Base-by-base conservation (phyloP, 2,797 vertebrate species). In the Cuculus canorus region DNA sequence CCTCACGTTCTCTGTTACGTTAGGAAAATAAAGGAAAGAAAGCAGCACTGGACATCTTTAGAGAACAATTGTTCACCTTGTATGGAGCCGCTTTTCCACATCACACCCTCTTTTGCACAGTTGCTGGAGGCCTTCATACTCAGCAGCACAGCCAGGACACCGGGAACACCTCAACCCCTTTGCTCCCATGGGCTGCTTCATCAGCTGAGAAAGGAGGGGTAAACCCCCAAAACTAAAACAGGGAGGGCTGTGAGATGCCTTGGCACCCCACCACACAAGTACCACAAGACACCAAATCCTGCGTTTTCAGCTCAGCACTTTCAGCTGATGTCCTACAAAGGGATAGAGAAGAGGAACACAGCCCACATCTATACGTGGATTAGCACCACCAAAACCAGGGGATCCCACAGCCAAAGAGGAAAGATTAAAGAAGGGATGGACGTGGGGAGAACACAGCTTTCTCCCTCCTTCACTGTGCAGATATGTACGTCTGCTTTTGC, bases 1-100 rank as follows among this genome's bases (percentile, higher is more conserved):
- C 77, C 78, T 81, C 88, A 57, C 52, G 41, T 89, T 50, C 43
- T 52, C n/a, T 33, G 41, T 37, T 81, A 39, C 59, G 81, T 86
- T 17, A 71, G 65, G 61, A 50, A 68, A 95, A 54, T 27, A 57
- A 78, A 89, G 37, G 10, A 19, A 81, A 71, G 60, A 27, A 81
- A 64, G 35, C 28, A 43, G 57, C 66, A 21, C 33, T 65, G n/a
- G n/a, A 35, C 43, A 69, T 35, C 32, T 45, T 69, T 79, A 53
- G 48, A 82, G 52, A 91, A 35, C 43, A 91, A 78, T 65, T 90
- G 57, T 48, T 90, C 47, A 59, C 61, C 68, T 88, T 85, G 27
- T 39, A 32, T 83, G 78, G 71, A 87, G 66, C 39, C 8, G 5
- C 37, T 87, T 60, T 30, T 73, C 65, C 57, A 53, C 14, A 50